A percentile compares a stretch with the other conserved stretches of the same genome.
Evolutionary conservation across 2,113 vertebrate species (phyloP).

Genomic region (Anguilla rostrata): DNA sequence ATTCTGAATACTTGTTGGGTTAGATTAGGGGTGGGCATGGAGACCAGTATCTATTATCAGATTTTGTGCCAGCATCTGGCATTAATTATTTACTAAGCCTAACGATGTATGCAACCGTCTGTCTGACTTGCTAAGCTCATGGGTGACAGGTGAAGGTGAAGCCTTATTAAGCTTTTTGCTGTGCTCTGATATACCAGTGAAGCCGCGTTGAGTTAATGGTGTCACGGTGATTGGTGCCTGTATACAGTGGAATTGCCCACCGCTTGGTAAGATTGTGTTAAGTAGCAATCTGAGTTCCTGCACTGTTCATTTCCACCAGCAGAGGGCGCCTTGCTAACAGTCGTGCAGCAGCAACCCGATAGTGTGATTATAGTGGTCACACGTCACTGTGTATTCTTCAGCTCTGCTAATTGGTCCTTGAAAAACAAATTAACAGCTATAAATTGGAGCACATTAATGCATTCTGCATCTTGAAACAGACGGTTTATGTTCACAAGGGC

Average conservation of each 20-base stretch:
- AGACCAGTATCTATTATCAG: too few species aligned
- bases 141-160: too few species aligned
- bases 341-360: not conserved
- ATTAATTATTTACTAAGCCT: too few species aligned
- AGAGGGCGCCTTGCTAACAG: not conserved
- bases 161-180: too few species aligned
- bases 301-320: not conserved
- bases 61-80: too few species aligned
- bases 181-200: too few species aligned
- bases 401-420: not conserved
- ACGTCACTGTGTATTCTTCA: not conserved
- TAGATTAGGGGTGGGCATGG: too few species aligned
- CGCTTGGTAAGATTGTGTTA: not conserved
- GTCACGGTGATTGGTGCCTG: too few species aligned
- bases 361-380: not conserved
- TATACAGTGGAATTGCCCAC: too few species aligned
- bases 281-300: not conserved
- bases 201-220: too few species aligned
- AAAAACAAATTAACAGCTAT: not conserved
- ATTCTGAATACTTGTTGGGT: not conserved
- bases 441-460: not conserved
- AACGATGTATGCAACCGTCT: too few species aligned
- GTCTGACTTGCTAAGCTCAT: too few species aligned
- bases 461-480: not conserved
- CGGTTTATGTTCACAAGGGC: not conserved